These are phyloP conservation scores for Prosapia bicincta DNA, from an alignment of 2,888 invertebrate species.

Conservation along the genomic window DNA sequence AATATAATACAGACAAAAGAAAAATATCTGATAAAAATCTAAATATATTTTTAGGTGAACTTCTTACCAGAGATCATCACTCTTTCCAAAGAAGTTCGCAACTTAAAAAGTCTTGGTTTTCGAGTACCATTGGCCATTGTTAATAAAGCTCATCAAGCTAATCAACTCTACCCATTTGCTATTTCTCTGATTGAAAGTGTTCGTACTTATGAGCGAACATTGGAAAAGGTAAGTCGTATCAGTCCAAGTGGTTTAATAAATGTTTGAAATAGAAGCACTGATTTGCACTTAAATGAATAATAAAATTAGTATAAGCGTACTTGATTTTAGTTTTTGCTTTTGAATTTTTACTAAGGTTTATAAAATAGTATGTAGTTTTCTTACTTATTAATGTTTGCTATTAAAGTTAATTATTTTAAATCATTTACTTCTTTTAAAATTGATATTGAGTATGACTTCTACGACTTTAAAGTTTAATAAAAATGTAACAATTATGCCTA, in stretches of 20 bases:
- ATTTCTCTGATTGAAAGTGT: slow-evolving; percentile 98
- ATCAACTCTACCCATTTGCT: slow-evolving; percentile 97
- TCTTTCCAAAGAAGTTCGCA: slow-evolving; percentile 88
- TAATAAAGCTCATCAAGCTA: slow-evolving; percentile 98
- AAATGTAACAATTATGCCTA: no score
- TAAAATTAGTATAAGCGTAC: not conserved
- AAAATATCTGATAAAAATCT: no score
- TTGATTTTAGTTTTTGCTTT: not conserved
- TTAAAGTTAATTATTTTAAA: no score
- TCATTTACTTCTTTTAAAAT: no score
- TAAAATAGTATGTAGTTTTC: no score
- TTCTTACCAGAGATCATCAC: slow-evolving; percentile 98
- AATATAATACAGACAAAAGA: no score
- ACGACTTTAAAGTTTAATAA: no score
- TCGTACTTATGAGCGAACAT: slow-evolving; percentile 92
- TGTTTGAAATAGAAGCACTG: not conserved
- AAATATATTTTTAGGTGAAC: slow-evolving; percentile 60
- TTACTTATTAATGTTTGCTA: no score
- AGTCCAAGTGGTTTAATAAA: not conserved
- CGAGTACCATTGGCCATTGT: slow-evolving; percentile 97
- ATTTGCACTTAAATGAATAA: not conserved
- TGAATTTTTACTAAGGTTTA: no score
- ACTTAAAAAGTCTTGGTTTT: slow-evolving; percentile 59
- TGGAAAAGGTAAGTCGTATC: slow-evolving; percentile 78
- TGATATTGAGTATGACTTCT: no score